Conservation (phyloP, 2,888 invertebrate species). For the Andrena dorsata region DNA sequence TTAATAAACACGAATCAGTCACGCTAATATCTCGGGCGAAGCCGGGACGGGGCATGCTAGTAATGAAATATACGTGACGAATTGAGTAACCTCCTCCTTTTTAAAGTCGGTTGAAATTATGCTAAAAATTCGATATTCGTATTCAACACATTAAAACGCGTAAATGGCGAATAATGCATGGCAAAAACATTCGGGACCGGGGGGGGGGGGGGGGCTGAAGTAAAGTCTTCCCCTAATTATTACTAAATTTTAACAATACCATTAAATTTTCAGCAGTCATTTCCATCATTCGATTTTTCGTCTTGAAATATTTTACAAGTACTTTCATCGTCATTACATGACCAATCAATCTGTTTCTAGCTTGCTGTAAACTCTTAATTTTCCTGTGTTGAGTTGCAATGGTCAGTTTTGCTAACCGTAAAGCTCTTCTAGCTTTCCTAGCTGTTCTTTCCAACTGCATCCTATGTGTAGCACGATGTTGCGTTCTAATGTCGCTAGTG, state of each 20-base stretch:
- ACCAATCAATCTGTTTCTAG: neutral
- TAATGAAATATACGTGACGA: too few species aligned
- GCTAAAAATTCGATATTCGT: too few species aligned
- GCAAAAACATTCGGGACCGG: too few species aligned
- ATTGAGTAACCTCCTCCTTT: too few species aligned
- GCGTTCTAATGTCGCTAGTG: neutral
- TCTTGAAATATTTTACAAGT: neutral
- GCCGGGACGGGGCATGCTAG: too few species aligned
- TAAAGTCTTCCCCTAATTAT: neutral
- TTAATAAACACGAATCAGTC: too few species aligned
- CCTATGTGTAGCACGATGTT: neutral
- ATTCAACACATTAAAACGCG: too few species aligned
- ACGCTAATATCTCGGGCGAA: too few species aligned
- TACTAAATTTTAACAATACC: constrained; percentile 1
- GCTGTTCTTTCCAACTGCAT: too few species aligned
- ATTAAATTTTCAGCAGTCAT: neutral
- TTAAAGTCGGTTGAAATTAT: too few species aligned
- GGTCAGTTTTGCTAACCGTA: neutral
- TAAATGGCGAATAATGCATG: too few species aligned
- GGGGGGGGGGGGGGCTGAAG: too few species aligned
- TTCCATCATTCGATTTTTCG: neutral
- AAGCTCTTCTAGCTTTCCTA: neutral
- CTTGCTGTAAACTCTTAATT: neutral
- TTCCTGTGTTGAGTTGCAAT: neutral
- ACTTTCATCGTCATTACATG: neutral